Base-by-base conservation (phyloP, 2,797 vertebrate species). In the Gobionotothen gibberifrons region DNA sequence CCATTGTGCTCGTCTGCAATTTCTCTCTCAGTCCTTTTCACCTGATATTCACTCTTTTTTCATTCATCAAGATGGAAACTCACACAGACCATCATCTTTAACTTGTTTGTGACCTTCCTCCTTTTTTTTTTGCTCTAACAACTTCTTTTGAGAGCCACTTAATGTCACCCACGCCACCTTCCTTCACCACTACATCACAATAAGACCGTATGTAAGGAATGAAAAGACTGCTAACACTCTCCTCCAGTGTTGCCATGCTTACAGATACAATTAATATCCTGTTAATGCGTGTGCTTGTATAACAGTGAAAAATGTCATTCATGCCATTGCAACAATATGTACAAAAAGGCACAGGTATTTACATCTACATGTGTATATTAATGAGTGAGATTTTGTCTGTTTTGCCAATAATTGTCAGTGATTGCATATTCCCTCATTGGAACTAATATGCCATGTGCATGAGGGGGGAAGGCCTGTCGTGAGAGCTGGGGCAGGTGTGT, bases 401-500 rank as follows among this genome's bases (percentile, higher is more conserved):
- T 81, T 64, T 47, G 13, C 11, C 51, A 54, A 65, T 70, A 61
- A 39, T 68, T 58, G 65, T 75, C 47, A 32, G 42, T 44, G 9
- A 64, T 78, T n/a, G 39, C n/a, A 72, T 69, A 68, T 73, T 54
- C 16, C 49, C 61, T 74, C 44, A 64, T 81, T 81, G 65, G 36
- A 82, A 47, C 40, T 61, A 59, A 72, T 67, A 59, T 48, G 55
- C 55, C 46, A 52, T 60, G 54, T 60, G 36, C 13, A 58, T 26
- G 29, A 26, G 11, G 53, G 36, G 56, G 52, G 26, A 44, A 58
- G 54, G 43, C 64, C 76, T 56, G 72, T 39, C 9, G 16, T 69
- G 48, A 51, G 42, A 79, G 68, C 61, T 58, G 70, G 40, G 52
- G 81, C 78, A 85, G 84, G 74, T 86, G 85, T 79, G 59, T 79